Percentiles rank a stretch among this genome's conserved stretches.
Evolutionary conservation across 1,140 invertebrate species (phyloP).

Genomic region (Brachionus asplanchnoidis): DNA sequence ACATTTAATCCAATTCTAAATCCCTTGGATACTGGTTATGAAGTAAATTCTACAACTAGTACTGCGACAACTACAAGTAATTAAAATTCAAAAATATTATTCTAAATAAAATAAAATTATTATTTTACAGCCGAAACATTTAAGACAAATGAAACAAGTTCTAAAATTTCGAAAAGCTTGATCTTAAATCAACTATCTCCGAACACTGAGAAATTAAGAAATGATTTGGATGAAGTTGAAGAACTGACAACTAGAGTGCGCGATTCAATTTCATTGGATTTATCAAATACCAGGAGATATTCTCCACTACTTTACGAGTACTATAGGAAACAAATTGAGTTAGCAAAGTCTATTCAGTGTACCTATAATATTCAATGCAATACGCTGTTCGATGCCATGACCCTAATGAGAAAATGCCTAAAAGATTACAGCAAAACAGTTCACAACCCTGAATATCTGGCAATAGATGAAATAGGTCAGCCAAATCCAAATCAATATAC

Average conservation of each 20-base stretch:
- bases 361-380: slow-evolving; percentile 37
- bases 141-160: background rate
- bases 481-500: slow-evolving; percentile 11
- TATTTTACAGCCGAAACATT: background rate
- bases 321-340: slow-evolving; percentile 30
- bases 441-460: slow-evolving; percentile 36
- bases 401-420: slow-evolving; percentile 37
- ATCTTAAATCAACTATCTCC: background rate
- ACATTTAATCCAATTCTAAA: background rate
- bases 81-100: background rate
- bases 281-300: slow-evolving; percentile 32
- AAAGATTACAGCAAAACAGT: slow-evolving; percentile 19
- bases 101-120: background rate
- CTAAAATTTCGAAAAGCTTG: background rate
- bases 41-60: background rate
- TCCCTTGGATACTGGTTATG: background rate
- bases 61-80: background rate
- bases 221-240: slow-evolving; percentile 41
- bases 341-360: slow-evolving; percentile 39
- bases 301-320: slow-evolving; percentile 23
- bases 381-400: slow-evolving; percentile 32
- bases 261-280: slow-evolving; percentile 25
- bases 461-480: slow-evolving; percentile 8
- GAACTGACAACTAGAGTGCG: slow-evolving; percentile 5
- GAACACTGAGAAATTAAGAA: background rate